Evolutionary conservation across 64 coral and sea anemone species (phyloP), one percentile per base, ranked within the genome.

Genomic region (Orbicella faveolata): DNA sequence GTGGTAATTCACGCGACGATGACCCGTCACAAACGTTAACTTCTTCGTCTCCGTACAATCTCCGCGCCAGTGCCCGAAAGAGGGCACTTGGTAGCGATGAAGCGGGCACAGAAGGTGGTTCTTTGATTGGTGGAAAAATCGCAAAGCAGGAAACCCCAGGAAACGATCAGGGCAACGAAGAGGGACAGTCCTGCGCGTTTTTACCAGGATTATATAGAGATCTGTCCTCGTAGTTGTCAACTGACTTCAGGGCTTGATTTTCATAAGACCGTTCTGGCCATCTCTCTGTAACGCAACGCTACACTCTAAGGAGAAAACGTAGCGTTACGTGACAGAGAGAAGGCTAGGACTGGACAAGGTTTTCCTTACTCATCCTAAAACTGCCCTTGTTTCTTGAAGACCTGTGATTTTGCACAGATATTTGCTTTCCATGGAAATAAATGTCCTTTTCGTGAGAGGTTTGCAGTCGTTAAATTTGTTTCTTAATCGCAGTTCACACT

Each of bases 31-130:
- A 16, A 37, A 9, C 37, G 11, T 23, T 11, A 0, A 21, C 10
- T 44, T 85, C 63, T 66, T 85, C 63, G 36, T 85, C 82, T 51
- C 21, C 64, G 5, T 85, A 85, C 82, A 85, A 85, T 85, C 65
- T 85, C 34, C 44, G 82, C 26, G 21, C 65, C 12, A 85, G 82
- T 68, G n/a, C 82, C 3, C 82, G 63, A 36, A 85, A 85, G 52
- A 69, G 82, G 26, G 52, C 35, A 17, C 65, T 85, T 21, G 16
- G 65, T 44, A 52, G 21, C 19, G 64, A 41, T 69, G 78, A 61
- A 34, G 15, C 78, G 26, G 61, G 79, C 11, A 70, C 67, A 70
- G 21, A 11, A 51, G 12, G 14, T 26, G 63, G 15, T 52, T 62
- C n/a, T 23, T 20, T 26, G 41, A 85, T 35, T 52, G 39, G 13